Conservation (phyloP, 2,888 invertebrate species). For the Anthophora plumipes region DNA sequence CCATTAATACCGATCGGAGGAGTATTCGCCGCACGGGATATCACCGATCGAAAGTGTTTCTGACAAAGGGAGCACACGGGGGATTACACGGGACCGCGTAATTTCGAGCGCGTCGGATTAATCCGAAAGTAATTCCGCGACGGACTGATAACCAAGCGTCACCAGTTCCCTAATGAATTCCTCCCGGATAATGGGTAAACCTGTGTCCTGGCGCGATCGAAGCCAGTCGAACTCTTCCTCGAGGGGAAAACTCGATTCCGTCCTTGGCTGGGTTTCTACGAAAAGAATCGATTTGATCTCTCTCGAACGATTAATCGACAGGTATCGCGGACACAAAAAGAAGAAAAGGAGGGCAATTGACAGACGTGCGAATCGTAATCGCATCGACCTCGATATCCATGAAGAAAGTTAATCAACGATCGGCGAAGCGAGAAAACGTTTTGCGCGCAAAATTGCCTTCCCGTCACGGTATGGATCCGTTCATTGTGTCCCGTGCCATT, state of each 20-base stretch:
- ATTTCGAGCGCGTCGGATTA: constrained; percentile 59
- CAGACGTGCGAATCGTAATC: too few species aligned
- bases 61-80: constrained; percentile 3
- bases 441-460: constrained; percentile 12
- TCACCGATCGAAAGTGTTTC: constrained; percentile 1
- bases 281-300: too few species aligned
- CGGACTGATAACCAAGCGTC: constrained; percentile 47
- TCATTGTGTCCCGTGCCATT: not conserved
- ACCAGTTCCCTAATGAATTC: constrained; percentile 54
- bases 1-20: constrained; percentile 4
- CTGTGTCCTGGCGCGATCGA: too few species aligned
- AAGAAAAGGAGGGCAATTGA: too few species aligned
- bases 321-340: too few species aligned
- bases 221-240: too few species aligned
- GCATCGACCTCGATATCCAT: not conserved
- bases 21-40: not conserved
- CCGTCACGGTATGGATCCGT: not conserved
- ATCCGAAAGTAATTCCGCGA: constrained; percentile 66
- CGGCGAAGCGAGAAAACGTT: constrained; percentile 16
- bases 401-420: constrained; percentile 25
- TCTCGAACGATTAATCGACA: too few species aligned
- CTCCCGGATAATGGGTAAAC: constrained; percentile 59
- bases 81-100: constrained; percentile 56
- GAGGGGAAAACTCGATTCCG: too few species aligned
- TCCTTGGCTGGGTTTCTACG: too few species aligned